These are phyloP conservation scores for Stigmatopora argus DNA, from an alignment of 2,113 vertebrate genomes.

Conservation along the genomic window DNA sequence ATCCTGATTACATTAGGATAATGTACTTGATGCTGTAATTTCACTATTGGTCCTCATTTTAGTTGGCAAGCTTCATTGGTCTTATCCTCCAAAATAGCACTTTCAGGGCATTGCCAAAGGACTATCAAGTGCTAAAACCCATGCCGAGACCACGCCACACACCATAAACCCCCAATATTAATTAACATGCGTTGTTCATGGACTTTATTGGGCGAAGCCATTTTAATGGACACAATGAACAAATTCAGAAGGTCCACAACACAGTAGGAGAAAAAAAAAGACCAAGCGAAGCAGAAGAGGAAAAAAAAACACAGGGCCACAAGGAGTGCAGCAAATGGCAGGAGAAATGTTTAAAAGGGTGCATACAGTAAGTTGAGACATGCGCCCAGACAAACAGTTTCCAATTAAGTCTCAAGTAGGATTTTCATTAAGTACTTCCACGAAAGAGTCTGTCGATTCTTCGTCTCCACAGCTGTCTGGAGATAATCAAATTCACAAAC, in stretches of 20 bases:
- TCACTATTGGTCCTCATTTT: slow-evolving; percentile 65
- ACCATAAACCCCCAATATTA: slow-evolving; percentile 72
- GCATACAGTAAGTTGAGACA: slow-evolving; percentile 60
- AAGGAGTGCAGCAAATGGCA: slow-evolving; percentile 27
- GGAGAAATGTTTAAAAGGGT: slow-evolving; percentile 37
- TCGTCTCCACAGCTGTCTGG: slow-evolving; percentile 65
- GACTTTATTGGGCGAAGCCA: slow-evolving; percentile 63
- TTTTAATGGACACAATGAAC: slow-evolving; percentile 60
- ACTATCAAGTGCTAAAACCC: slow-evolving; percentile 55
- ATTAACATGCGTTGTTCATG: slow-evolving; percentile 66
- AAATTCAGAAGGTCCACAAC: slow-evolving; percentile 49
- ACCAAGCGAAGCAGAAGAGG: slow-evolving; percentile 40
- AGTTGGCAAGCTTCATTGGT: slow-evolving; percentile 67
- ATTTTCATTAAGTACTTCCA: slow-evolving; percentile 75
- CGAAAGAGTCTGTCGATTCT: slow-evolving; percentile 64
- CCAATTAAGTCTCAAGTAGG: slow-evolving; percentile 66
- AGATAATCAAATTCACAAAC: slow-evolving; percentile 74
- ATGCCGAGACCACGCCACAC: slow-evolving; percentile 60
- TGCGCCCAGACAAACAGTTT: slow-evolving; percentile 71
- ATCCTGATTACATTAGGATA: slow-evolving; percentile 60
- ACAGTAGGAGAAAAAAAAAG: slow-evolving; percentile 55
- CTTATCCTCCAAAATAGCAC: slow-evolving; percentile 54
- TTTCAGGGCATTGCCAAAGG: slow-evolving; percentile 56
- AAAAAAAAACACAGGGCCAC: slow-evolving; percentile 34
- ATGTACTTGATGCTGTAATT: slow-evolving; percentile 71